A percentile compares a stretch with the other conserved stretches of the same genome.
Evolutionary conservation across 2,888 invertebrate species (phyloP).

Genomic region (Dioctria linearis): DNA sequence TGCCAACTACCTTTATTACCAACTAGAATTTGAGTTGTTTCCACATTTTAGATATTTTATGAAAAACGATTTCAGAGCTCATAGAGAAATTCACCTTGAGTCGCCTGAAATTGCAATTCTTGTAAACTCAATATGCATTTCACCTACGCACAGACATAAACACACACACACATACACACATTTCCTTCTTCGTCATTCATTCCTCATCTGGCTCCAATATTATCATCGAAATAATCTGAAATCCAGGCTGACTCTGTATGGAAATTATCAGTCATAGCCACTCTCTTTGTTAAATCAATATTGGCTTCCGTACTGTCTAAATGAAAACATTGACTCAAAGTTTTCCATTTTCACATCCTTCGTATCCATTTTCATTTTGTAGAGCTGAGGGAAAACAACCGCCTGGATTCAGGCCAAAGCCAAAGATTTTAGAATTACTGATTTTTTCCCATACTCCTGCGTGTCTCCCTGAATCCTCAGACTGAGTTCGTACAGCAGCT

Average conservation of each 20-base stretch:
- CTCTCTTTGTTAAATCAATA: constrained; percentile 22
- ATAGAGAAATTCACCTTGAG: too few relatives aligned
- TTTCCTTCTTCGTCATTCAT: too few relatives aligned
- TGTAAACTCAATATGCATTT: too few relatives aligned
- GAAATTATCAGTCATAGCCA: constrained; percentile 42
- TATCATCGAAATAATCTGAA: not conserved
- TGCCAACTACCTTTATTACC: too few relatives aligned
- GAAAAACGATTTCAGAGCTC: too few relatives aligned
- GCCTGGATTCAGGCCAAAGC: not conserved
- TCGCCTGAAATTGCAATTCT: too few relatives aligned
- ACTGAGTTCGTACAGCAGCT: not conserved
- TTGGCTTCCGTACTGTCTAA: constrained; percentile 28
- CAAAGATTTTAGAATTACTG: constrained; percentile 32
- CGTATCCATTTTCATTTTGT: not conserved
- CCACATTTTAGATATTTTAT: too few relatives aligned
- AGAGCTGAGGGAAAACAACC: not conserved
- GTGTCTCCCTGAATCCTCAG: not conserved
- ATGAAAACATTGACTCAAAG: constrained; percentile 48
- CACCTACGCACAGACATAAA: too few relatives aligned
- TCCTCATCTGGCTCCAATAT: too few relatives aligned
- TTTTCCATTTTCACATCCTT: constrained; percentile 25
- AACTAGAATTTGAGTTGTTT: too few relatives aligned
- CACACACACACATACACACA: too few relatives aligned
- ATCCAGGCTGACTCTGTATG: not conserved
- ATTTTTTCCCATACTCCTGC: not conserved